Percentiles rank a stretch among this genome's conserved stretches.
phyloP scores from a whole-genome alignment of 1,140 invertebrate genomes.

The Drosophila parabipectinata region DNA sequence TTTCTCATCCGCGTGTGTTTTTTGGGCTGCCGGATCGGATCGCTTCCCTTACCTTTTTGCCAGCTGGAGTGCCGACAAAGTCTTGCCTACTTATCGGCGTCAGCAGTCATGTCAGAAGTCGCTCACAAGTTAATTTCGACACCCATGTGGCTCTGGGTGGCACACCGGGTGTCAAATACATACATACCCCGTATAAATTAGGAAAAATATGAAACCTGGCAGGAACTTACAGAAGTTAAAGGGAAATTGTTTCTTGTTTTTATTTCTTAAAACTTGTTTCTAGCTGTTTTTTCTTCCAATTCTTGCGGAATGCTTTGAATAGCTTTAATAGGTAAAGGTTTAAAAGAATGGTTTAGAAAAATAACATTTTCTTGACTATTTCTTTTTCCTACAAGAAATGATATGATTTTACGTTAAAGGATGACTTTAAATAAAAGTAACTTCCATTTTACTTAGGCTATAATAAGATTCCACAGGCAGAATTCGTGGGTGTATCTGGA shows the following conservation, averaged over 20 bases:
- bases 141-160: slow-evolving; percentile 21
- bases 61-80: slow-evolving; percentile 43
- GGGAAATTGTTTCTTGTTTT: no score
- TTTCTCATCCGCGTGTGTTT: slow-evolving; percentile 26
- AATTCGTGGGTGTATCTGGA: slow-evolving; percentile 3
- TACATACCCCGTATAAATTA: slow-evolving; percentile 1
- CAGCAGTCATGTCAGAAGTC: slow-evolving; percentile 54
- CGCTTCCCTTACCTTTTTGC: background rate
- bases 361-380: background rate
- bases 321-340: no score
- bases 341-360: no score
- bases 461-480: slow-evolving; percentile 14
- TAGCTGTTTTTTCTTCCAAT: no score
- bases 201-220: background rate
- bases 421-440: slow-evolving; percentile 19
- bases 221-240: background rate
- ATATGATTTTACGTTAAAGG: slow-evolving; percentile 31
- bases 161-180: slow-evolving; percentile 29
- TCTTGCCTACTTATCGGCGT: slow-evolving; percentile 68
- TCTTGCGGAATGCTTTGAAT: no score
- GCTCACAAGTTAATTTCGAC: slow-evolving; percentile 74
- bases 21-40: background rate
- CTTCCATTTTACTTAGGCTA: slow-evolving; percentile 5
- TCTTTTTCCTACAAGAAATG: background rate
- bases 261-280: no score